phyloP scores from a whole-genome alignment of 1,140 invertebrate genomes.

The Streblospio benedicti region DNA sequence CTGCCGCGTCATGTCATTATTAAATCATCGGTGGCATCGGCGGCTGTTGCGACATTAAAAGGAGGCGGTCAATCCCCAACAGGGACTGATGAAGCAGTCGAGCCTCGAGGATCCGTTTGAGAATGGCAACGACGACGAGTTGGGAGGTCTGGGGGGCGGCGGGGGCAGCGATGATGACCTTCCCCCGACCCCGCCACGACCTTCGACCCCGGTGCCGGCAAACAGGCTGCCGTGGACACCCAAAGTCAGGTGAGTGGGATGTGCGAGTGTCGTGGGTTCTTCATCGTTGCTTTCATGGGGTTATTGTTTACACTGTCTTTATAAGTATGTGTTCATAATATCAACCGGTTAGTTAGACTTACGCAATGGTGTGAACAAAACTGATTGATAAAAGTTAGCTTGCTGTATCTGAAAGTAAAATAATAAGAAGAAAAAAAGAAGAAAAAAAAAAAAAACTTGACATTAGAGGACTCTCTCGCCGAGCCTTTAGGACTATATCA shows the following conservation, averaged over 20 bases:
- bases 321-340: neutral
- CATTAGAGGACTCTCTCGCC: too few species aligned
- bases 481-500: too few species aligned
- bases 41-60: too few species aligned
- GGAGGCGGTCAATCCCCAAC: slow-evolving; percentile 25
- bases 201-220: slow-evolving; percentile 27
- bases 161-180: slow-evolving; percentile 36
- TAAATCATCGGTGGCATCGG: too few species aligned
- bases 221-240: slow-evolving; percentile 82
- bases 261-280: neutral
- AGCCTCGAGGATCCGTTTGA: slow-evolving; percentile 75
- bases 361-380: too few species aligned
- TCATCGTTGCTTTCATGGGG: neutral
- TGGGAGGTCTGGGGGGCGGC: slow-evolving; percentile 18
- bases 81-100: slow-evolving; percentile 84
- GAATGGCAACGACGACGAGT: slow-evolving; percentile 24
- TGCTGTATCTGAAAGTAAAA: too few species aligned
- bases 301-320: neutral
- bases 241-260: slow-evolving; percentile 67
- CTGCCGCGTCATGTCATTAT: too few species aligned
- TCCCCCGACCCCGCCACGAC: slow-evolving; percentile 19
- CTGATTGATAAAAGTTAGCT: too few species aligned
- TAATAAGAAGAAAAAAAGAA: too few species aligned
- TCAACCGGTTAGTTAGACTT: too few species aligned
- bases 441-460: too few species aligned